A percentile compares a stretch with the other conserved stretches of the same genome.
Conservation (phyloP, 2,888 invertebrate species). For the Caenorhabditis panamensis region DNA sequence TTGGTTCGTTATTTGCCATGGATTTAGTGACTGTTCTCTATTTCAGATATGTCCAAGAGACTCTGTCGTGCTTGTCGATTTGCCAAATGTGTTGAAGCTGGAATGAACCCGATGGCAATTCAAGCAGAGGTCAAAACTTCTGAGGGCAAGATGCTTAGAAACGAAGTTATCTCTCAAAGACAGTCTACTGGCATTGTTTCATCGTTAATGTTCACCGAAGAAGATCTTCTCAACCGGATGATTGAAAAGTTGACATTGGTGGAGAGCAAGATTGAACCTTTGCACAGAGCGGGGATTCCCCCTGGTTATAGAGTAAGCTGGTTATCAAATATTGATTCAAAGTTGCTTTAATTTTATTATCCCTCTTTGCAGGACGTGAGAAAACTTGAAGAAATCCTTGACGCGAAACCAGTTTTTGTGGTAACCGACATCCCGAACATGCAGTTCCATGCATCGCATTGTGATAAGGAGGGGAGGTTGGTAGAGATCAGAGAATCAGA, state of each 20-base stretch:
- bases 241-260: conserved; percentile 60
- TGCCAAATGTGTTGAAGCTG: conserved; percentile 53
- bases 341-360: too few relatives aligned
- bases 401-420: conserved; percentile 40
- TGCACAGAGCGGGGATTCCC: conserved; percentile 43
- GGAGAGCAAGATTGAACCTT: conserved; percentile 61
- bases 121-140: conserved; percentile 45
- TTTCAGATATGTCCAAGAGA: conserved; percentile 51
- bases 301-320: conserved; percentile 40
- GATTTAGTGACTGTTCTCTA: background rate
- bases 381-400: conserved; percentile 41
- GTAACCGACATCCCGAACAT: conserved; percentile 37
- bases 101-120: conserved; percentile 54
- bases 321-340: background rate
- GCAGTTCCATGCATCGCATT: conserved; percentile 12
- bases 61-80: conserved; percentile 60
- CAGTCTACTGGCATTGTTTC: conserved; percentile 38
- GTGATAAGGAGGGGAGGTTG: background rate
- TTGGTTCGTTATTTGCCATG: conserved; percentile 10
- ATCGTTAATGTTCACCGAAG: conserved; percentile 41
- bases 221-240: conserved; percentile 52
- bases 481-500: background rate
- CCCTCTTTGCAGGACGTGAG: conserved; percentile 41
- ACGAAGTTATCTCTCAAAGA: conserved; percentile 33
- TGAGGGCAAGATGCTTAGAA: conserved; percentile 35